These are phyloP conservation scores for Mythimna ferrago DNA, from an alignment of 2,888 invertebrate species.

Conservation along the genomic window DNA sequence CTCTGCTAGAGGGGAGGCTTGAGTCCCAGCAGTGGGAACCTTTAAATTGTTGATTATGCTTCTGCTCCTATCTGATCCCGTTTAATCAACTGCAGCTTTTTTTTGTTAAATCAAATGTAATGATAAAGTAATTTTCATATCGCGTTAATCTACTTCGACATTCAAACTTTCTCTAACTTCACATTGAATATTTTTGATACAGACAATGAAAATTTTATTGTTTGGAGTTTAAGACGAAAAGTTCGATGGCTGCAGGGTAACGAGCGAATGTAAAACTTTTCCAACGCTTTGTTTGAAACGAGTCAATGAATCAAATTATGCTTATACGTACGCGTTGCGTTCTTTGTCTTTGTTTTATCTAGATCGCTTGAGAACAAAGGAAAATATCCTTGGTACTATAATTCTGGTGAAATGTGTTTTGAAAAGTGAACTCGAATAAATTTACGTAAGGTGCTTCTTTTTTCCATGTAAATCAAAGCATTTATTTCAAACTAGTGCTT, in stretches of 20 bases:
- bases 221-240: slow-evolving; percentile 49
- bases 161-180: slow-evolving; percentile 19
- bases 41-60: too few species aligned
- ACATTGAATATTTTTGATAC: slow-evolving; percentile 31
- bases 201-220: slow-evolving; percentile 49
- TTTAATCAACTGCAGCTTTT: neutral
- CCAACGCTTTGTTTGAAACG: slow-evolving; percentile 53
- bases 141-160: neutral
- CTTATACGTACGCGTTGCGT: slow-evolving; percentile 20
- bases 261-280: slow-evolving; percentile 43
- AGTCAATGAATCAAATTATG: slow-evolving; percentile 61
- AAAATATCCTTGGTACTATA: neutral
- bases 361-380: slow-evolving; percentile 29
- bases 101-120: neutral
- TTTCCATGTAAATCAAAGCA: too few species aligned
- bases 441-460: neutral
- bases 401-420: slow-evolving; percentile 2
- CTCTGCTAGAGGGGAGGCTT: too few species aligned
- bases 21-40: too few species aligned
- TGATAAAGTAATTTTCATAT: neutral
- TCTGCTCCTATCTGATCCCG: too few species aligned
- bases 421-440: neutral
- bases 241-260: slow-evolving; percentile 49
- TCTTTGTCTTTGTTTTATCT: slow-evolving; percentile 21
- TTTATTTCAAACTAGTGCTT: too few species aligned